Evolutionary conservation across 2,888 invertebrate genomes (phyloP), one percentile per base, ranked within the genome.

Genomic region (Heliconius cydno): DNA sequence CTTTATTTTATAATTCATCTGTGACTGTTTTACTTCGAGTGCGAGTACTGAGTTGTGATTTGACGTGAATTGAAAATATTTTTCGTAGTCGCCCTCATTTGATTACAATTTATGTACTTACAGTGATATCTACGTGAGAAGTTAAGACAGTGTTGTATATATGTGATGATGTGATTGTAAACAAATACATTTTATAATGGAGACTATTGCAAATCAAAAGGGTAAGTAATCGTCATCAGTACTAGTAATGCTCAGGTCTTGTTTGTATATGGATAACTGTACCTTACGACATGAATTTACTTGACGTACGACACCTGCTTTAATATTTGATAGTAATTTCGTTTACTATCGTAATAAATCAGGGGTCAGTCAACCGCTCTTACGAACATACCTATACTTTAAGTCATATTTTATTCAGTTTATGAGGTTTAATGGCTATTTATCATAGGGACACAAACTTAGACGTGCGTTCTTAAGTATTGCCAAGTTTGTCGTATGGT

Each of bases 191-290:
- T 85, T 86, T 87, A 92, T 91, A 91, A 94, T 95, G 94, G 94
- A 94, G 91, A 90, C 92, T 86, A 93, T 92, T 90, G 89, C 90
- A 88, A 94, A 91, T 91, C 92, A 90, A 87, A 94, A 92, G 89
- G 94, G 95, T 94, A 86, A 93, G 94, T 91, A 88, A 80, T 84
- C 85, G 84, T 86, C 82, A 86, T 84, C 82, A 83, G 83, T 85
- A 79, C 80, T 84, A 85, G 86, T 87, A 85, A 86, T 85, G 82
- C 81, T 83, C 86, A 84, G 84, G 72, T 90, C 88, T 90, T 94
- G 93, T 94, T 94, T 93, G 91, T 92, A 90, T 92, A 92, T 91
- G 92, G 89, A 87, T 94, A 94, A 94, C 93, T 93, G 93, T 94
- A 92, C 86, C 86, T 87, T 88, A 89, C 88, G 89, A 91, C 90